Evolutionary conservation across 2,113 vertebrate species (phyloP).

Genomic region (Tragelaphus scriptus): DNA sequence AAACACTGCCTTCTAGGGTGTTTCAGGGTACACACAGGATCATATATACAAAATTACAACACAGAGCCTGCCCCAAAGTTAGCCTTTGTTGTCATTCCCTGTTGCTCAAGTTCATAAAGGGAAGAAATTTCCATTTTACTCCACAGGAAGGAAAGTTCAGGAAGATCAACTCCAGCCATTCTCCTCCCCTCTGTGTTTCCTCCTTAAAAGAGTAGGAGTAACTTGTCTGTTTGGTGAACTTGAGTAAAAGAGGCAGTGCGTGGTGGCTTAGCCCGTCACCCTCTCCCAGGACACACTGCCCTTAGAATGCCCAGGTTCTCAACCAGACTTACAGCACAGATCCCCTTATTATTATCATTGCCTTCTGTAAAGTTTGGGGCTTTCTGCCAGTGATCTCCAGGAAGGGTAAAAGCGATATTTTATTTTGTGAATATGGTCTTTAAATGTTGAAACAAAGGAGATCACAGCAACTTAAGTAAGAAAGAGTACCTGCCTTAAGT

Average conservation of each 20-base stretch:
- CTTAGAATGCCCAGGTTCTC: not conserved
- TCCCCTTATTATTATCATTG: not conserved
- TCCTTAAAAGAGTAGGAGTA: not conserved
- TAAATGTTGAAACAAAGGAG: not conserved
- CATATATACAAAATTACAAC: fast-evolving
- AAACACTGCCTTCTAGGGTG: fast-evolving
- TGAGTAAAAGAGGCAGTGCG: fast-evolving
- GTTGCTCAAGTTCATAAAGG: not conserved
- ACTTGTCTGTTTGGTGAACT: not conserved
- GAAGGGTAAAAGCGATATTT: not conserved
- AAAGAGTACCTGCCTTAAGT: not conserved
- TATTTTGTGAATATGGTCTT: not conserved
- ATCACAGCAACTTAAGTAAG: not conserved
- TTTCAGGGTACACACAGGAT: fast-evolving
- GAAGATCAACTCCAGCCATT: not conserved
- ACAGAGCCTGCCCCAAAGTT: not conserved
- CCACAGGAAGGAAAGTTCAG: not conserved
- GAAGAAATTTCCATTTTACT: not conserved
- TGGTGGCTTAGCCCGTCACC: not conserved
- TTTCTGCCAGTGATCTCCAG: not conserved
- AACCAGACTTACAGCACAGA: not conserved
- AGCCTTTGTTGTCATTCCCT: not conserved
- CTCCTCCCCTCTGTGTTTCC: fast-evolving
- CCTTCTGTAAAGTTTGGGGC: fast-evolving
- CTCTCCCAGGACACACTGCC: not conserved